phyloP scores from a whole-genome alignment of 2,797 vertebrate genomes.

The Steatocranus sp. region DNA sequence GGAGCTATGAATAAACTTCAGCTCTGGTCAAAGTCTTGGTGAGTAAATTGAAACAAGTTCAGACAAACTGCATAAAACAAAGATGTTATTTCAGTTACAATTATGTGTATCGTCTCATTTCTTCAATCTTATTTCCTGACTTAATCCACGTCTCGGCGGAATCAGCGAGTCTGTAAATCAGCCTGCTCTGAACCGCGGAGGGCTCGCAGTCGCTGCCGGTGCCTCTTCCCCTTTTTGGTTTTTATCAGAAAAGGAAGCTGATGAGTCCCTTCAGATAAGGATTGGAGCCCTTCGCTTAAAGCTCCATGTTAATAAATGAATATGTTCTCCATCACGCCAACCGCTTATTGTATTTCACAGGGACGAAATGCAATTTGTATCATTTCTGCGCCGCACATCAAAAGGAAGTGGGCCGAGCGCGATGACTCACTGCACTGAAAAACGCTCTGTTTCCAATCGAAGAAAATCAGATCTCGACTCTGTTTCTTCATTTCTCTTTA shows the following conservation, averaged over 20 bases:
- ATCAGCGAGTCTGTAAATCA: slow-evolving; percentile 55
- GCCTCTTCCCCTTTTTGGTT: slow-evolving; percentile 9
- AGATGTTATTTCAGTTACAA: slow-evolving; percentile 14
- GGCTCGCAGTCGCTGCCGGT: background rate
- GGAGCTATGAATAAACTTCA: background rate
- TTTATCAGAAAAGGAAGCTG: slow-evolving; percentile 58
- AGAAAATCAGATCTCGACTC: slow-evolving; percentile 60
- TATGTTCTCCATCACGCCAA: slow-evolving; percentile 74
- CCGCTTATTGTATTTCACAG: slow-evolving; percentile 73
- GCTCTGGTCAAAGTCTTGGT: background rate
- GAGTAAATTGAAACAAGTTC: slow-evolving; percentile 28
- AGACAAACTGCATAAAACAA: slow-evolving; percentile 19
- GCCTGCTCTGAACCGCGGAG: slow-evolving; percentile 34
- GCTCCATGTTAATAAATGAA: slow-evolving; percentile 68
- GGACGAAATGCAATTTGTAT: slow-evolving; percentile 74
- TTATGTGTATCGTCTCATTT: slow-evolving; percentile 1
- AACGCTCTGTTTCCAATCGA: slow-evolving; percentile 68
- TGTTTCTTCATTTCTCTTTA: slow-evolving; percentile 42
- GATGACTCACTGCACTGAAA: slow-evolving; percentile 64
- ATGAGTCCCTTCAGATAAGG: slow-evolving; percentile 67
- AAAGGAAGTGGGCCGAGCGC: slow-evolving; percentile 63
- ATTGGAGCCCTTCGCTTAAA: slow-evolving; percentile 59
- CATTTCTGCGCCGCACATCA: slow-evolving; percentile 61
- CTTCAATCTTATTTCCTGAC: slow-evolving; percentile 46
- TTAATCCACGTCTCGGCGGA: slow-evolving; percentile 35